phyloP scores from a whole-genome alignment of 64 coral and sea anemone species.

The Pocillopora damicornis region DNA sequence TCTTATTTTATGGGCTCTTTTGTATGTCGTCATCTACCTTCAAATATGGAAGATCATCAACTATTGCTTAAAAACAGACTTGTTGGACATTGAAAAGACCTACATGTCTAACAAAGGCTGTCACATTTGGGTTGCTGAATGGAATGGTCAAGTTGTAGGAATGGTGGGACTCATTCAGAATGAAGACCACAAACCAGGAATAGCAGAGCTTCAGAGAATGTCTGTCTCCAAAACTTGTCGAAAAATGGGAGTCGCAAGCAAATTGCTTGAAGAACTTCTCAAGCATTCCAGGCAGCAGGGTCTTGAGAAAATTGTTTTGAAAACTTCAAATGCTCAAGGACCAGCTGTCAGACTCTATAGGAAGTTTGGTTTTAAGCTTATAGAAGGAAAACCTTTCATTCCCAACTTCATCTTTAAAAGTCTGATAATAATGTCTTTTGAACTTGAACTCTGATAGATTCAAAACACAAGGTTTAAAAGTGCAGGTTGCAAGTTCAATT shows the following conservation, averaged over 20 bases:
- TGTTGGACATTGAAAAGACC: constrained; percentile 47
- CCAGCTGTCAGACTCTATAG: constrained; percentile 56
- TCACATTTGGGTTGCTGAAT: constrained; percentile 69
- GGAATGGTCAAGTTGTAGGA: constrained; percentile 36
- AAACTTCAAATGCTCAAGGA: constrained; percentile 41
- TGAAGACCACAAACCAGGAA: constrained; percentile 41
- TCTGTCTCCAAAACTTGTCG: constrained; percentile 29
- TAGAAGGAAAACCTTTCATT: constrained; percentile 3
- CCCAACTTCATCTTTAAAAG: constrained; percentile 23
- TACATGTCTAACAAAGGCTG: constrained; percentile 26
- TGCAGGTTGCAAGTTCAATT: too few relatives aligned
- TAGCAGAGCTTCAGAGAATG: constrained; percentile 63
- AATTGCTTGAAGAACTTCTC: constrained; percentile 42
- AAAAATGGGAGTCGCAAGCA: constrained; percentile 56
- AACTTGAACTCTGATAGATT: constrained; percentile 10
- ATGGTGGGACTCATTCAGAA: constrained; percentile 55
- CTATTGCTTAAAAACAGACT: constrained; percentile 44
- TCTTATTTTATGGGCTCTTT: background rate
- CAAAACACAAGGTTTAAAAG: too few relatives aligned
- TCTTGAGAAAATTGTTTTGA: constrained; percentile 59
- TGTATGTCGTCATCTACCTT: constrained; percentile 10
- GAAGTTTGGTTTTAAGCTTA: constrained; percentile 31
- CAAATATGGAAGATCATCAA: constrained; percentile 4
- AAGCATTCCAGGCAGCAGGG: constrained; percentile 33
- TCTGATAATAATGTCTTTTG: constrained; percentile 17